Conservation (phyloP, 2,797 vertebrate genomes). For the Choloepus didactylus region DNA sequence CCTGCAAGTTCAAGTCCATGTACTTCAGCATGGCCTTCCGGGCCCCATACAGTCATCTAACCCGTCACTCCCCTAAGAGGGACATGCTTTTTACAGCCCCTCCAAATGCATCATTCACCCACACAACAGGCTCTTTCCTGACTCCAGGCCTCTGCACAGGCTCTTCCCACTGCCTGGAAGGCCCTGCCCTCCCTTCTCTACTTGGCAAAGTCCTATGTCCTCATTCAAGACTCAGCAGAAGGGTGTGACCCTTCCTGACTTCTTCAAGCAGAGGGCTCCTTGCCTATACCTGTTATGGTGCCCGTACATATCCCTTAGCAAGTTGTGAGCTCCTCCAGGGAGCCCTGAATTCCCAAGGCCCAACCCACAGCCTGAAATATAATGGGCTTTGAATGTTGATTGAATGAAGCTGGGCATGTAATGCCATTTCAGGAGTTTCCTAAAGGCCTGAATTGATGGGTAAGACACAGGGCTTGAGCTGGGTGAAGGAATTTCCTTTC, state of each 20-base stretch:
- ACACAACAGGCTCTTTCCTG: background rate
- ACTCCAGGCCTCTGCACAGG: background rate
- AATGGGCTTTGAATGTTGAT: background rate
- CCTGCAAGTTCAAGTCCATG: background rate
- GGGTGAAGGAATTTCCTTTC: background rate
- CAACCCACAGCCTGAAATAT: too few relatives aligned
- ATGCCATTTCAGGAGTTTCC: background rate
- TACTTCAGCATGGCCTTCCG: background rate
- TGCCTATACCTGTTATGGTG: background rate
- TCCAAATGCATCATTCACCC: accelerated
- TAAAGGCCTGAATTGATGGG: background rate
- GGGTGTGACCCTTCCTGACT: background rate
- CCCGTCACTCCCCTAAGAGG: background rate
- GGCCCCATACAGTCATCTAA: accelerated
- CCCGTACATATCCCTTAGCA: background rate
- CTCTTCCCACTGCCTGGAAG: background rate
- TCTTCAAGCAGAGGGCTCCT: background rate
- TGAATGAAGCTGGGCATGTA: background rate
- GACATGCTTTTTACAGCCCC: accelerated
- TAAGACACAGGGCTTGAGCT: background rate
- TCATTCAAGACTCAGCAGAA: background rate
- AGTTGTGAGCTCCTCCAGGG: background rate
- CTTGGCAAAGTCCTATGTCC: background rate
- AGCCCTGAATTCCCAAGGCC: background rate
- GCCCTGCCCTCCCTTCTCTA: background rate